Base-by-base conservation (phyloP, 2,888 invertebrate genomes). In the Diabrotica balteata region DNA sequence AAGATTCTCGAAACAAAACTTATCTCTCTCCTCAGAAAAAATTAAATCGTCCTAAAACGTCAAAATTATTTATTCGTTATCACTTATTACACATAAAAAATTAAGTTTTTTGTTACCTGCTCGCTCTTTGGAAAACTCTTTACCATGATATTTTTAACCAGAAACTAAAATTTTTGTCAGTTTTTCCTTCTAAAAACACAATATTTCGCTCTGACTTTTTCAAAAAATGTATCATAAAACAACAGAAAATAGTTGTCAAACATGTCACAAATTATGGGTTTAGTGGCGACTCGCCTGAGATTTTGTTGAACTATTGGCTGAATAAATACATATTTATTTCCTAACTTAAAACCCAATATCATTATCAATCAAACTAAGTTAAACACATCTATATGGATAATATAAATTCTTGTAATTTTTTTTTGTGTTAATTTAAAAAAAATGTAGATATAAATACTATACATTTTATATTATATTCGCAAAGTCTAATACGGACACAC, bases 241-340 rank as follows among this genome's bases (percentile, higher is more conserved):
- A 42, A 77, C 78, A 51, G 78, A 67, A n/a, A 77, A 76, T 49
- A 76, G 79, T 67, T 83, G 84, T n/a, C 71, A 84, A 80, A 69
- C 68, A 72, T 69, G 68, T 68, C 69, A 69, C 42, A 65, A 44
- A 43, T 59, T 49, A 17, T 43, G n/a, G 32, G 32, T 32, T 32
- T 32, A 5, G 32, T 32, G 32, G 32, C 32, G 32, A 32, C 32
- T 32, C 5, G 4, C 32, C 32, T 32, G 32, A 32, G 32, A 32
- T 32, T 32, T 32, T 32, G 32, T 4, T 32, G 5, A 32, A 32
- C 32, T 32, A 32, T 32, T 32, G 5, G 17, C 17, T 17, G 4
- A 32, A 4, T 32, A 4, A 32, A 32, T 32, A 32, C 32, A 32
- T n/a, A n/a, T 5, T 32, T 5, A 32, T 4, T 32, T 4, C 32